Evolutionary conservation across 2,888 invertebrate genomes (phyloP).

Genomic region (Emmelina monodactyla): DNA sequence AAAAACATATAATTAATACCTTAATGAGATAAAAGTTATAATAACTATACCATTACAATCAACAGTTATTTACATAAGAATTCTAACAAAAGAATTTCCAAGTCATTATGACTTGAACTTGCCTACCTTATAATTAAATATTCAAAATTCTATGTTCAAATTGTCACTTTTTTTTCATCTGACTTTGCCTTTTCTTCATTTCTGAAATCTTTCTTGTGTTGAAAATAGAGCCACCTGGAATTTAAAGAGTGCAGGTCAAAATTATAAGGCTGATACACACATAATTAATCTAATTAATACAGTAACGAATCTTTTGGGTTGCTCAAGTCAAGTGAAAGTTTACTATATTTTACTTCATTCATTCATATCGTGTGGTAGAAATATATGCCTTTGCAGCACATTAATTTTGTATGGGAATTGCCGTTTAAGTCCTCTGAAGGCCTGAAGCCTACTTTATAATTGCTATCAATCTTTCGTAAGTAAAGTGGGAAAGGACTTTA

Average conservation of each 20-base stretch:
- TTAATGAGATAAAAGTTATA: too few species aligned
- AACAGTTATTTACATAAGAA: too few species aligned
- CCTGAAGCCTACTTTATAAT: too few species aligned
- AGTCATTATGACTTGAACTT: not conserved
- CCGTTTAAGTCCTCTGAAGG: too few species aligned
- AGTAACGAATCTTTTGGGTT: too few species aligned
- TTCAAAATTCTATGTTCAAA: slow-evolving; percentile 3
- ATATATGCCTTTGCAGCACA: too few species aligned
- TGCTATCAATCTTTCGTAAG: too few species aligned
- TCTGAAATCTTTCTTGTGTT: slow-evolving; percentile 32
- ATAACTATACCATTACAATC: too few species aligned
- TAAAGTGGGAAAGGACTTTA: too few species aligned
- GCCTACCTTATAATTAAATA: not conserved
- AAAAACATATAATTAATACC: too few species aligned
- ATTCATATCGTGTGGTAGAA: not conserved
- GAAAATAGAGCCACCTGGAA: slow-evolving; percentile 42
- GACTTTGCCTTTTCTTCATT: slow-evolving; percentile 14
- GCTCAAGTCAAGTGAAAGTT: not conserved
- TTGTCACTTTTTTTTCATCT: slow-evolving; percentile 1
- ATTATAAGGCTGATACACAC: slow-evolving; percentile 13
- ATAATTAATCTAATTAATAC: slow-evolving; percentile 3
- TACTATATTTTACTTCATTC: not conserved
- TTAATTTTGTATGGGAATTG: too few species aligned
- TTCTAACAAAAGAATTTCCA: not conserved
- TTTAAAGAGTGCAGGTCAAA: slow-evolving; percentile 7